Base-by-base conservation (phyloP, 2,888 invertebrate genomes). In the Chironomus riparius region DNA sequence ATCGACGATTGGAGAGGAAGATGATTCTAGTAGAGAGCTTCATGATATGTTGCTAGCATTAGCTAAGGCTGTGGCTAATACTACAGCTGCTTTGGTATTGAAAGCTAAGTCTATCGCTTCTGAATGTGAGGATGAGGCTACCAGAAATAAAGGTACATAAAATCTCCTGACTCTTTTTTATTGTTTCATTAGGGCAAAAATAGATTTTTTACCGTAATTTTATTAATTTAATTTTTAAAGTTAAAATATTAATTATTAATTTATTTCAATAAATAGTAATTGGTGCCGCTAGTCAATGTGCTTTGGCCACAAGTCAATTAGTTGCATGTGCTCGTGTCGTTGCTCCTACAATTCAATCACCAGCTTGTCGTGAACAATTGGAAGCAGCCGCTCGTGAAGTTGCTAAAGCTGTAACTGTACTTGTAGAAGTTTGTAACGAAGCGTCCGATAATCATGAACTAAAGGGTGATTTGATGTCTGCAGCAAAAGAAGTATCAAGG, bases 1-100 rank as follows among this genome's bases (percentile, higher is more conserved):
- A 74, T 90, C 93, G 80, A 95, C 94, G 75, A 97, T 97, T 82
- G 95, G 94, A 15, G 95, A 96, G 80, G 95, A 95, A 77, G 92
- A 92, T n/a, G 90, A 90, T 13, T 90, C 92, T 78, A 92, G 91
- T 82, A 90, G 92, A 79, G 94, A 94, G 80, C 87, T 93, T 0
- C 91, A 91, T 85, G 98, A 99, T 80, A 92, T 95, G 85, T 88
- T 99, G 0, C 86, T 99, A 24, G 93, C 94, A 0, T 86, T 98
- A 79, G 98, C 98, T 5, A 98, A 98, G 85, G 95, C 94, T 0
- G 98, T 99, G 47, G 99, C 99, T 62, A 99, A 98, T 83, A 95
- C 97, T 2, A 98, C 99, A 0, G 98, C 99, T 0, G 94, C 95
- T 1, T 85, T 99, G 73, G 98, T 99, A 2, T 87, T 98, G 76